A percentile compares a stretch with the other conserved stretches of the same genome.
phyloP scores from a whole-genome alignment of 2,888 invertebrate species.

The Melanostoma scalare region DNA sequence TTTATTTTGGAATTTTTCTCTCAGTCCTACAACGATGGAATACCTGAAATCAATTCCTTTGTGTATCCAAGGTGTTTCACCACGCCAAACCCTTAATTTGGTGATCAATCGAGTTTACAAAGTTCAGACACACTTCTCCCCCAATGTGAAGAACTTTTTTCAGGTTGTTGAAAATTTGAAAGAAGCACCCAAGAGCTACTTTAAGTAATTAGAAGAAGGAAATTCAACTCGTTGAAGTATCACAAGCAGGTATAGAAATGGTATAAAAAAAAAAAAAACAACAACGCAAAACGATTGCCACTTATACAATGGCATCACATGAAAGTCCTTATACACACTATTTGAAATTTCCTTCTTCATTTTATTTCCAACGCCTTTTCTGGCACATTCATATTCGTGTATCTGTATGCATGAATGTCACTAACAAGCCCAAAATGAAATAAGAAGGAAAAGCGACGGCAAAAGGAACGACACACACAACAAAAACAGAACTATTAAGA shows the following conservation, averaged over 20 bases:
- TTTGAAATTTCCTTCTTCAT: constrained; percentile 64
- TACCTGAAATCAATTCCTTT: constrained; percentile 27
- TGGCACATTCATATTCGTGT: constrained; percentile 37
- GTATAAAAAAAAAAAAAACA: constrained; percentile 68
- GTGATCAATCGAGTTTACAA: constrained; percentile 31
- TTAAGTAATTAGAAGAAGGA: constrained; percentile 36
- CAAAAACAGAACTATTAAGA: constrained; percentile 32
- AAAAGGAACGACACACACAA: constrained; percentile 31
- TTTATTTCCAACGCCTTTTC: constrained; percentile 69
- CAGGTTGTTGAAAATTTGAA: background rate
- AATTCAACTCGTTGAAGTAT: constrained; percentile 34
- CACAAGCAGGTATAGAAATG: constrained; percentile 36
- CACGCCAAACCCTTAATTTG: constrained; percentile 31
- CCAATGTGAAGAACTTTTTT: background rate
- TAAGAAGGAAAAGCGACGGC: constrained; percentile 42
- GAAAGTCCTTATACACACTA: constrained; percentile 70
- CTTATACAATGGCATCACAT: constrained; percentile 56
- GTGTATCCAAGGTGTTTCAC: constrained; percentile 18
- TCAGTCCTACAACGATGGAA: constrained; percentile 32
- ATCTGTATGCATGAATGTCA: constrained; percentile 39
- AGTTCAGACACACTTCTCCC: constrained; percentile 2
- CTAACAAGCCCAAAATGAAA: constrained; percentile 55
- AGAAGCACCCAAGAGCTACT: background rate
- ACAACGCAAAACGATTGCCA: constrained; percentile 57
- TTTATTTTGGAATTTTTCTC: constrained; percentile 34